Evolutionary conservation across 2,113 vertebrate species (phyloP).

Genomic region (Petromus typicus): DNA sequence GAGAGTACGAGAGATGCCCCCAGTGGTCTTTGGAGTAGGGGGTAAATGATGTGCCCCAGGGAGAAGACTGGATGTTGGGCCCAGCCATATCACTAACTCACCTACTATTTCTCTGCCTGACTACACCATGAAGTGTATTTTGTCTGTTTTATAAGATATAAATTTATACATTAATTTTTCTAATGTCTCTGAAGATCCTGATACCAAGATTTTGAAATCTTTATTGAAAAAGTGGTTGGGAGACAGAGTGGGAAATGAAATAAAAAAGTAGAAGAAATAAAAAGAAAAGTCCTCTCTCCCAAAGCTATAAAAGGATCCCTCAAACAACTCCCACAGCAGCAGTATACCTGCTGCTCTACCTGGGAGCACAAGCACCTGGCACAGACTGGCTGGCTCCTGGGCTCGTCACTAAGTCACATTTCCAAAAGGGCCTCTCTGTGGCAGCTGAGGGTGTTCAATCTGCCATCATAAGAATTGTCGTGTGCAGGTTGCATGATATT

Average conservation of each 20-base stretch:
- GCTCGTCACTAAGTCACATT: neutral
- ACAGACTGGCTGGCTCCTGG: accelerated
- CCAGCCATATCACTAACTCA: neutral
- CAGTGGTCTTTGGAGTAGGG: neutral
- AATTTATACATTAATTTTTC: constrained; percentile 9
- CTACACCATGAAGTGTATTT: neutral
- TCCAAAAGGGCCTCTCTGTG: accelerated
- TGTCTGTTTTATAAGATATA: neutral
- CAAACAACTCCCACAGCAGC: neutral
- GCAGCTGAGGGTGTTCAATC: neutral
- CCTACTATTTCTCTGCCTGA: neutral
- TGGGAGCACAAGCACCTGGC: too few species aligned
- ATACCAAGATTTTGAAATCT: neutral
- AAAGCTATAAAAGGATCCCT: neutral
- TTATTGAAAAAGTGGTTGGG: constrained; percentile 23
- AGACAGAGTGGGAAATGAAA: neutral
- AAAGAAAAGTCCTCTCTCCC: neutral
- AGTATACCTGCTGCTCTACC: neutral
- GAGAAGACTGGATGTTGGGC: neutral
- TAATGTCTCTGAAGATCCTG: neutral
- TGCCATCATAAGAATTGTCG: neutral
- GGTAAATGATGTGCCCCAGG: neutral
- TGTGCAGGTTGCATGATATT: neutral
- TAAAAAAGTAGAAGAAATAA: neutral
- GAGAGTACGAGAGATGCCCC: neutral